Conservation (phyloP, 2,797 vertebrate species). For the Malacoraja senta region DNA sequence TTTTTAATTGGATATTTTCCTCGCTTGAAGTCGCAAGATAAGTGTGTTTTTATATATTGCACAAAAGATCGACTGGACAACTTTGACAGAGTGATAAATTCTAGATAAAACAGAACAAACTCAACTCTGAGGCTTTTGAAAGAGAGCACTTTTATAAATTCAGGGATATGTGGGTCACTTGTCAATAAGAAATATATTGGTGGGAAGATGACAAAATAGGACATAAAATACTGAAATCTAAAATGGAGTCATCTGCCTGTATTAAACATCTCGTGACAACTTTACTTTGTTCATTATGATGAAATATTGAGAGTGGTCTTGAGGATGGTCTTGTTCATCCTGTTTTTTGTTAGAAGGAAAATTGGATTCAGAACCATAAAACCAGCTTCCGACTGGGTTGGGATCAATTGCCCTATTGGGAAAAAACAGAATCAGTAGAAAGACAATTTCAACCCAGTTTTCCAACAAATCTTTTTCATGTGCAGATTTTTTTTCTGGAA, state of each 20-base stretch:
- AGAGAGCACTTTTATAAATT: background rate
- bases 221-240: background rate
- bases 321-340: background rate
- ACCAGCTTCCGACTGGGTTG: background rate
- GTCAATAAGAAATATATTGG: background rate
- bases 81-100: slow-evolving; percentile 30
- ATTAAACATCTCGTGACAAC: background rate
- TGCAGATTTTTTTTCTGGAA: background rate
- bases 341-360: background rate
- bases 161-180: slow-evolving; percentile 4
- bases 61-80: background rate
- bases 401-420: background rate
- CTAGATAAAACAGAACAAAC: background rate
- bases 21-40: background rate
- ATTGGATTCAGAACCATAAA: background rate
- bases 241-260: slow-evolving; percentile 5
- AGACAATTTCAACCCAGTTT: background rate
- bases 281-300: background rate
- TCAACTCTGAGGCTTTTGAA: slow-evolving; percentile 6
- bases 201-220: background rate
- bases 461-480: background rate
- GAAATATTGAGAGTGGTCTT: background rate
- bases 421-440: background rate
- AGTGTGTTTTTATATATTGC: background rate
- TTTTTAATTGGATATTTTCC: slow-evolving; percentile 18